phyloP scores from a whole-genome alignment of 2,113 vertebrate species.

The Aix galericulata region DNA sequence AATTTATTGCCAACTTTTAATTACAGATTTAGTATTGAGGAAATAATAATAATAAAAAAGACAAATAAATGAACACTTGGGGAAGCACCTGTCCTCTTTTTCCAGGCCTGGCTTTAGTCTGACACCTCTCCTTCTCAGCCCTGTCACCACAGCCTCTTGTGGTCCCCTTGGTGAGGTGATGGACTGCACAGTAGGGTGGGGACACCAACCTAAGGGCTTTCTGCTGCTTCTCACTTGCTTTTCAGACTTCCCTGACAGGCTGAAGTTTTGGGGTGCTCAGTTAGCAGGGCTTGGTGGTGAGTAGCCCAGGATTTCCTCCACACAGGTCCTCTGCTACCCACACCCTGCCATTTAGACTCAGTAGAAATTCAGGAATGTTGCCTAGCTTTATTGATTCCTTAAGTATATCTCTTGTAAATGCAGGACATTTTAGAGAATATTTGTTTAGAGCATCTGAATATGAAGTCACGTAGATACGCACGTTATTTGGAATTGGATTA shows the following conservation, averaged over 20 bases:
- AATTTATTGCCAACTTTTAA: neutral
- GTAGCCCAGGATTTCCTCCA: neutral
- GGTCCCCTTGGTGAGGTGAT: neutral
- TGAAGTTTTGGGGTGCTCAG: neutral
- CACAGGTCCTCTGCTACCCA: neutral
- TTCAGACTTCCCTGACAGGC: neutral
- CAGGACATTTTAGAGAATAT: neutral
- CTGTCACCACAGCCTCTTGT: accelerated
- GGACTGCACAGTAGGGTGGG: neutral
- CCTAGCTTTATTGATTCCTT: neutral
- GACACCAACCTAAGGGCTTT: neutral
- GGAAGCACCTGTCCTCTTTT: neutral
- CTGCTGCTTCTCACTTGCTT: neutral
- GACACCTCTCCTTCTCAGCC: neutral
- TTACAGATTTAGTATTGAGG: neutral
- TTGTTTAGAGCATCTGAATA: neutral
- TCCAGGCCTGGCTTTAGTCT: accelerated
- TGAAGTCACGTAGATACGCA: neutral
- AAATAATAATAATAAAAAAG: too few species aligned
- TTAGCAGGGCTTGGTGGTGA: neutral
- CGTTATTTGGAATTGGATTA: neutral
- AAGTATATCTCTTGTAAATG: neutral
- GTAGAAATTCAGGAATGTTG: neutral
- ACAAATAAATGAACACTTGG: neutral
- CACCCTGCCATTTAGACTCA: neutral